phyloP scores from a whole-genome alignment of 1,140 invertebrate genomes.

The Chionoecetes opilio region DNA sequence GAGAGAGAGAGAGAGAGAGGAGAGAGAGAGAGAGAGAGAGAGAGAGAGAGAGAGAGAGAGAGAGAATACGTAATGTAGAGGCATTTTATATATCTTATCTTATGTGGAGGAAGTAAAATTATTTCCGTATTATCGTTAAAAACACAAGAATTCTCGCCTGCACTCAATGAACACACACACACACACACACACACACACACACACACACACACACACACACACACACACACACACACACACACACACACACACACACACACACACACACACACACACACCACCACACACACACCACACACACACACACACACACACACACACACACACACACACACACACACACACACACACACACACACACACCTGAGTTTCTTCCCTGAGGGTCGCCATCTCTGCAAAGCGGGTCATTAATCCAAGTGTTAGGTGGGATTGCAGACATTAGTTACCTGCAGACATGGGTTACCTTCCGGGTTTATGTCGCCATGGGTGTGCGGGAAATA shows the following conservation, averaged over 20 bases:
- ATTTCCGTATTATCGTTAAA: not conserved
- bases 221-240: too few species aligned
- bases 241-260: not conserved
- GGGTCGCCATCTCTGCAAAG: not conserved
- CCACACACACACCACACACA: too few species aligned
- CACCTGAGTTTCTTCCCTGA: not conserved
- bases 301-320: too few species aligned
- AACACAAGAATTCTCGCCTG: too few species aligned
- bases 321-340: too few species aligned
- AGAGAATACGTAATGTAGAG: not conserved
- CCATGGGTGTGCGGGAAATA: not conserved
- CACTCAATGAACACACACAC: too few species aligned
- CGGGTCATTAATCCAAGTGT: not conserved
- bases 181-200: too few species aligned
- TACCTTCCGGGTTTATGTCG: not conserved
- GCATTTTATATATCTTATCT: not conserved
- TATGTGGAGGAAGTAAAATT: not conserved
- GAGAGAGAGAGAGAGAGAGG: too few species aligned
- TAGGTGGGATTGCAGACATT: constrained; percentile 3
- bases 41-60: too few species aligned
- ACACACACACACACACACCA: not conserved
- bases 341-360: too few species aligned
- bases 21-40: not conserved
- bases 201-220: too few species aligned
- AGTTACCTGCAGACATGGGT: constrained; percentile 7